Base-by-base conservation (phyloP, 2,797 vertebrate genomes). In the Loris lydekkerianus region DNA sequence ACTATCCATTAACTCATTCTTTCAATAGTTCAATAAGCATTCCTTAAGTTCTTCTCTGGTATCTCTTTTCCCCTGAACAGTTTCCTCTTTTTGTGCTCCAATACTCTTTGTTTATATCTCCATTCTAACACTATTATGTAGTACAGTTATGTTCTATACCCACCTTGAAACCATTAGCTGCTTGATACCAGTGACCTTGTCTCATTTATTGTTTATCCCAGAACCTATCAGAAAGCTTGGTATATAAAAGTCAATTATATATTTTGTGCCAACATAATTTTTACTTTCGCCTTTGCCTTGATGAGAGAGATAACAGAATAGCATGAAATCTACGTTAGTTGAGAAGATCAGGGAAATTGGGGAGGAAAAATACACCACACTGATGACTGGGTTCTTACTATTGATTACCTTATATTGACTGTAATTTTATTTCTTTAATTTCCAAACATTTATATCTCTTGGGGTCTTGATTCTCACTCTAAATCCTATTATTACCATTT, bases 271-370 rank as follows among this genome's bases (percentile, higher is more conserved):
- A 29, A 58, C 29, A 49, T 78, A 91, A 37, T 43, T 76, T 65
- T 34, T 92, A 14, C 17, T 86, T 83, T 90, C 29, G 63, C 37
- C 43, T 77, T 90, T n/a, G 63, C 37, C 43, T 77, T 72, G 9
- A 76, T 85, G 40, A 88, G 73, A 95, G 49, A 76, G 20, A 77
- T 40, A 37, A 37, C 17, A 83, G 34, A 17, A 92, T 85, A 82
- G 37, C 63, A 65, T 60, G 23, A 77, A 25, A 75, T 84, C 29
- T 77, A 17, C 85, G 2, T 88, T 75, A 70, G 34, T 58, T 61
- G 17, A 89, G 43, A 37, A 84, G 70, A 84, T 25, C 25, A 65
- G 80, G 18, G 76, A 58, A 77, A 43, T 13, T 49, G n/a, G 67
- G 75, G 20, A 34, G 29, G 7, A 86, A 21, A 13, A n/a, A 43